Evolutionary conservation across 2,888 invertebrate species (phyloP), one percentile per base, ranked within the genome.

Genomic region (Melanchra persicariae): DNA sequence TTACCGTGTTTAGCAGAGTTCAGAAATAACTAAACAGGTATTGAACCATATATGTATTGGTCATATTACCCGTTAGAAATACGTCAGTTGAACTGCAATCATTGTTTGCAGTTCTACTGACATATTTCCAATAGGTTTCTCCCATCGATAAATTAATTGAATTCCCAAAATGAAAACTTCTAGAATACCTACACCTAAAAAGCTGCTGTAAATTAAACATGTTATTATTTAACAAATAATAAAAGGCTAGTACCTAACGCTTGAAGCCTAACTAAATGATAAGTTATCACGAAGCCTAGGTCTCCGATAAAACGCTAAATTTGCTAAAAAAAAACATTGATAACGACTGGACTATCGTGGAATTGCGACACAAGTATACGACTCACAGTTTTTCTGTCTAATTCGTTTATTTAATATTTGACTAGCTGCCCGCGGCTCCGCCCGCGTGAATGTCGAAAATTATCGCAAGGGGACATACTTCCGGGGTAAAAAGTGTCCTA

Each of bases 261-360:
- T 72, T 83, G 87, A 87, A 91, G 92, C 93, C 94, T 93, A 94
- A 91, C 91, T 88, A 87, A 80, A 68, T 52, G 95, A 95, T 95
- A 95, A 91, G 90, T 84, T 95, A 95, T 89, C 91, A 81, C 75
- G 89, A 89, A 90, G 92, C 93, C 95, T 95, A 95, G 95, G 95
- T 92, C 88, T 91, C 89, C 85, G 95, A 95, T 95, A 95, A 95
- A 94, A 91, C 88, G 91, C 93, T 93, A 93, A 95, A 94, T 92
- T 93, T 91, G 91, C 90, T 89, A 92, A 94, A 94, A 90, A 92
- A 91, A 86, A 68, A 79, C 74, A 68, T 79, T 82, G 94, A 94
- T 95, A 95, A 94, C 70, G 19, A 87, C 22, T 77, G 66, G 88
- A 87, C 92, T 92, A 92, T 93, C 92, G 85, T 70, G 59, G 67